A percentile compares a stretch with the other conserved stretches of the same genome.
phyloP scores from a whole-genome alignment of 2,113 vertebrate genomes.

The Lasiurus borealis region DNA sequence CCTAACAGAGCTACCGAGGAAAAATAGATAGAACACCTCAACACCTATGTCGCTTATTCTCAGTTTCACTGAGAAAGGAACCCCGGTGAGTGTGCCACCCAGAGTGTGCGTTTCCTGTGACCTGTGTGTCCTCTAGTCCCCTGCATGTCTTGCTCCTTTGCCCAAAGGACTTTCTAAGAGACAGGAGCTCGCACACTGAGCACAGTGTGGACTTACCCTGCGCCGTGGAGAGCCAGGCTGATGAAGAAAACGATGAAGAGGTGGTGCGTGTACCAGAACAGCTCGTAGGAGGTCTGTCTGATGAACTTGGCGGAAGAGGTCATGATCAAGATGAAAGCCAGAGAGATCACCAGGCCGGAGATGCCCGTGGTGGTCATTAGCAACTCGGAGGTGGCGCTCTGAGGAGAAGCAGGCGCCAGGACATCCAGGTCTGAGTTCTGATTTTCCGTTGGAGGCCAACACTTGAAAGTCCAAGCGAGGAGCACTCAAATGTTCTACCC shows the following conservation, averaged over 20 bases:
- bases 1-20: background rate
- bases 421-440: background rate
- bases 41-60: background rate
- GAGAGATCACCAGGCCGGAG: constrained; percentile 88
- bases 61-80: background rate
- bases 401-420: constrained; percentile 11
- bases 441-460: background rate
- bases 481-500: background rate
- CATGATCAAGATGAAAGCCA: constrained; percentile 88
- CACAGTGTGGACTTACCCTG: constrained; percentile 86
- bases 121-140: background rate
- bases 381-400: constrained; percentile 84
- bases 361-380: constrained; percentile 86
- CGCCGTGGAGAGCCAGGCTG: constrained; percentile 88
- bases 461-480: background rate
- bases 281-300: constrained; percentile 87
- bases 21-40: constrained; percentile 2
- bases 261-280: constrained; percentile 91
- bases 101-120: background rate
- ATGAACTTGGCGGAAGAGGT: constrained; percentile 89
- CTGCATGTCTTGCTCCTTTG: background rate
- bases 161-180: background rate
- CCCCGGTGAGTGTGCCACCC: background rate
- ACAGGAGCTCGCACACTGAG: background rate
- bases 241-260: constrained; percentile 88